Percentiles rank a stretch among this genome's conserved stretches.
Conservation (phyloP, 2,113 vertebrate genomes). For the Corythaixoides concolor region DNA sequence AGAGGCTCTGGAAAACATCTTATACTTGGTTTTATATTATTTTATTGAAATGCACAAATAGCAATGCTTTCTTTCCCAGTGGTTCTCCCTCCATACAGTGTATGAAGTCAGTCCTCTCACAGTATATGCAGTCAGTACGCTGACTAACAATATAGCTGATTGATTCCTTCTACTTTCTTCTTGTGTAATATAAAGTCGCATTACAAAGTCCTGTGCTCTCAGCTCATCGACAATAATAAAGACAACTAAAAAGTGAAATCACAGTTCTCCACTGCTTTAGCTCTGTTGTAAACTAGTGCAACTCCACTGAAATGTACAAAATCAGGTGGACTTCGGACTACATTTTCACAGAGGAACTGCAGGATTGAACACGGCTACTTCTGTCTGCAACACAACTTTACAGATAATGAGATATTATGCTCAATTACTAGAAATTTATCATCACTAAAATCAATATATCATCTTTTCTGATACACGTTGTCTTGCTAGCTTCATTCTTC, state of each 20-base stretch:
- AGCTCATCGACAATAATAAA: background rate
- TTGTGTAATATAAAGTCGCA: background rate
- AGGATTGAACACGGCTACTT: background rate
- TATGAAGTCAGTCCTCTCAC: background rate
- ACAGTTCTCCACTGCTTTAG: background rate
- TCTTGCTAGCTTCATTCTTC: background rate
- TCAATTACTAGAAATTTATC: background rate
- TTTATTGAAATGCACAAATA: background rate
- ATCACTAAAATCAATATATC: background rate
- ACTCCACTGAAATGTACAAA: background rate
- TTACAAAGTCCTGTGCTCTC: background rate
- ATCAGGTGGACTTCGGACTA: background rate
- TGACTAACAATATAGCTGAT: background rate
- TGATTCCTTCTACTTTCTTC: background rate
- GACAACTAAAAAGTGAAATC: background rate
- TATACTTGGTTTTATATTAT: background rate
- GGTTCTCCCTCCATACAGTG: background rate
- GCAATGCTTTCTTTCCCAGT: background rate
- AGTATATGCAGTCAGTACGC: background rate
- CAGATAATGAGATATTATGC: background rate
- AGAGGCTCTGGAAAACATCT: constrained; percentile 12
- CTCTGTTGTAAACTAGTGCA: background rate
- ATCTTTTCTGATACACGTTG: background rate
- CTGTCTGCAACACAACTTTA: background rate
- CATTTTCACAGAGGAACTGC: background rate